Evolutionary conservation across 2,113 vertebrate genomes (phyloP), one percentile per base, ranked within the genome.

Genomic region (Heterochromis multidens): DNA sequence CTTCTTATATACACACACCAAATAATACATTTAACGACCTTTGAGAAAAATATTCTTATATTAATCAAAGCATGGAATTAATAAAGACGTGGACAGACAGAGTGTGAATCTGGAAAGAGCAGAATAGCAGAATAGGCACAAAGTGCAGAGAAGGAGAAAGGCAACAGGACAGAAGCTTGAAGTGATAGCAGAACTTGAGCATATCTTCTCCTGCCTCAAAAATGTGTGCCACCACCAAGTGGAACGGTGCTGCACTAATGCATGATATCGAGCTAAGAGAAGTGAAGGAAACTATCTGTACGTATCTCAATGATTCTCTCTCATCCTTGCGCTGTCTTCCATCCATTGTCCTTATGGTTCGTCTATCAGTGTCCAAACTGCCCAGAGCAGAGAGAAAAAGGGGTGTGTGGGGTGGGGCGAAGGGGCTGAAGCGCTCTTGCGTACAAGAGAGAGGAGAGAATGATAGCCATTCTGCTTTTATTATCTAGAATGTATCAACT

Each of bases 401-500:
- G 87, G 77, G 80, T 25, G 35, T 37, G 76, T 2, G 63, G 72
- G 90, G 79, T 76, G 82, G 79, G 65, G 87, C 79, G 76, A 83
- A 85, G 81, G 67, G 60, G 80, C 72, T 80, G 49, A 81, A 72
- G 85, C 80, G 49, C 86, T 89, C 90, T 78, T 85, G 85, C 86
- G 88, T 91, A 89, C 84, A 37, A 88, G 89, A 84, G 82, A 85
- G 87, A 86, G 85, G 77, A 83, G 92, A 92, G 92, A 90, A 91
- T 93, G 94, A 95, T 94, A 93, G 92, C 85, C 89, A 88, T 91
- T 93, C 94, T 92, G 89, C 89, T 91, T 91, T 95, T 96, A 95
- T 95, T 95, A 96, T 95, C 93, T 93, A 59, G 86, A 94, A 94
- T 94, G 92, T 95, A 95, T 96, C 95, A 95, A 94, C 84, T 93